phyloP scores from a whole-genome alignment of 2,797 vertebrate genomes.

The Acanthis flammea region DNA sequence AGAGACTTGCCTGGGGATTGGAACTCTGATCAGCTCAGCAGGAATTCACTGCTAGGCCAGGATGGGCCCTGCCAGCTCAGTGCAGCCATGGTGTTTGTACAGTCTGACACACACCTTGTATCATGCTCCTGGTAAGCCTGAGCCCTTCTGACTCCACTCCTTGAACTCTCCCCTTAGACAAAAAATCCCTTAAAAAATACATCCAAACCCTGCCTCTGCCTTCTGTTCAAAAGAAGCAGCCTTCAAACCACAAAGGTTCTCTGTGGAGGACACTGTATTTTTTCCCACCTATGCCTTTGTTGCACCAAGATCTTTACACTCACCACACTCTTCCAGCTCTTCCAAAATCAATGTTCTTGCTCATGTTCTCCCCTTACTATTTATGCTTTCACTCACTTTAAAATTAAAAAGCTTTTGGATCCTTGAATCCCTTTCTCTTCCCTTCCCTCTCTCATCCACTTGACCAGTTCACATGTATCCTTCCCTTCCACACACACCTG shows the following conservation, averaged over 20 bases:
- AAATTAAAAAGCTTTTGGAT: neutral
- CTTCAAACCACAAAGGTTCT: neutral
- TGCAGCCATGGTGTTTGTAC: fast-evolving
- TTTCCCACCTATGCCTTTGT: neutral
- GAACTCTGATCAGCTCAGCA: neutral
- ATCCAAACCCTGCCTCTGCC: neutral
- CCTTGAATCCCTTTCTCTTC: neutral
- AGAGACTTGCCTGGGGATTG: neutral
- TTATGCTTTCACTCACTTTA: neutral
- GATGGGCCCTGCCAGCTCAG: neutral
- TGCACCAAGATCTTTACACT: neutral
- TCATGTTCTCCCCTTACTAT: neutral
- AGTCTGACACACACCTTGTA: neutral
- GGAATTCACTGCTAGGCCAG: neutral
- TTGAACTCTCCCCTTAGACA: neutral
- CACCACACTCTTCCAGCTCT: neutral
- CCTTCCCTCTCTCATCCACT: neutral
- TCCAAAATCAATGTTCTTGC: neutral
- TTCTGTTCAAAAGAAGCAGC: neutral
- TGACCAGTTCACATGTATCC: neutral
- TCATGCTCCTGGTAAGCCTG: fast-evolving
- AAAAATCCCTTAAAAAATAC: neutral
- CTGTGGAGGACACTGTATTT: fast-evolving
- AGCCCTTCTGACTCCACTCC: neutral
- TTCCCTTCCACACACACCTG: neutral